phyloP scores from a whole-genome alignment of 2,888 invertebrate species.

The Eubasilissa splendida region DNA sequence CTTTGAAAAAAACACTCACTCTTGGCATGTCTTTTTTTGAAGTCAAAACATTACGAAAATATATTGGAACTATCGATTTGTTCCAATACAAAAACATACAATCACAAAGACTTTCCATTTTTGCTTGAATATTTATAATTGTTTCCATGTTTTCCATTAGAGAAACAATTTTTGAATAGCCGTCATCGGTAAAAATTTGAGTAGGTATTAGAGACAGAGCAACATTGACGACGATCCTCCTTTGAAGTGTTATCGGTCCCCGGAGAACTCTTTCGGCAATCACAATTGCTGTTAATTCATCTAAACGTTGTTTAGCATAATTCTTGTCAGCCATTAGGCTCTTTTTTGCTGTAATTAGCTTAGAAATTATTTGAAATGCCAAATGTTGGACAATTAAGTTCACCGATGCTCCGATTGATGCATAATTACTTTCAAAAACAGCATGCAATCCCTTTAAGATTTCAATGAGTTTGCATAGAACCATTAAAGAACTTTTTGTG shows the following conservation, averaged over 20 bases:
- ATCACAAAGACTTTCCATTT: slow-evolving; percentile 77
- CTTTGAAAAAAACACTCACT: slow-evolving; percentile 70
- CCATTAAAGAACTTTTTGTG: slow-evolving; percentile 81
- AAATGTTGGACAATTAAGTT: slow-evolving; percentile 87
- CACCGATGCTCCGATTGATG: slow-evolving; percentile 80
- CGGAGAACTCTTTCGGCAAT: slow-evolving; percentile 80
- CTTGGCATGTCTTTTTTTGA: slow-evolving; percentile 78
- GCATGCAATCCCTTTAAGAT: slow-evolving; percentile 84
- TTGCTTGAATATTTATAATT: slow-evolving; percentile 74
- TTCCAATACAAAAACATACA: slow-evolving; percentile 89
- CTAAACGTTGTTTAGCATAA: slow-evolving; percentile 78
- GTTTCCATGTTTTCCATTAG: slow-evolving; percentile 78
- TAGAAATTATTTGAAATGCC: slow-evolving; percentile 80
- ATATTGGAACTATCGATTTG: slow-evolving; percentile 82
- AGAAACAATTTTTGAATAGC: slow-evolving; percentile 74
- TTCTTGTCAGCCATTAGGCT: slow-evolving; percentile 76
- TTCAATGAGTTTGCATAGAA: slow-evolving; percentile 87
- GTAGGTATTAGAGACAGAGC: slow-evolving; percentile 79
- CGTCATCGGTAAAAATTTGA: slow-evolving; percentile 76
- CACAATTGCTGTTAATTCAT: slow-evolving; percentile 82
- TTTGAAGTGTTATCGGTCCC: slow-evolving; percentile 77
- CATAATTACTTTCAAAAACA: slow-evolving; percentile 78
- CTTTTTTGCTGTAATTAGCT: slow-evolving; percentile 80
- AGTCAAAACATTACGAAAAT: slow-evolving; percentile 82
- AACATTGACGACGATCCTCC: slow-evolving; percentile 78